phyloP scores from a whole-genome alignment of 1,140 invertebrate species.

The Panulirus ornatus region DNA sequence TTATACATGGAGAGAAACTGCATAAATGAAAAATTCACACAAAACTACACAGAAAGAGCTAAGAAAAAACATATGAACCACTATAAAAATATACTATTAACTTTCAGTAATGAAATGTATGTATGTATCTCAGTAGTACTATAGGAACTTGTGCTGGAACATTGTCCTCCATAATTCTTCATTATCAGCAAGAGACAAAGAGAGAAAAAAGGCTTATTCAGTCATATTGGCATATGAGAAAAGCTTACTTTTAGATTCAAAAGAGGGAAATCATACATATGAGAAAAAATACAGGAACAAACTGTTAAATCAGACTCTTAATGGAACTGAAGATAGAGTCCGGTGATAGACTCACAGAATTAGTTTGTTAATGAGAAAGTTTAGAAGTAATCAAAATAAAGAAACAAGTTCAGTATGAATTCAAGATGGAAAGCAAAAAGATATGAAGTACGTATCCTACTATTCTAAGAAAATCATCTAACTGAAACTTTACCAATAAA shows the following conservation, averaged over 20 bases:
- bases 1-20: too few relatives aligned
- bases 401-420: background rate
- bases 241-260: background rate
- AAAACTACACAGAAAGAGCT: too few relatives aligned
- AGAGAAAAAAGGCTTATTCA: slow-evolving; percentile 3
- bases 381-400: background rate
- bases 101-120: background rate
- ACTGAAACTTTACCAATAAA: too few relatives aligned
- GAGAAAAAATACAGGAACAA: background rate
- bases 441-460: background rate
- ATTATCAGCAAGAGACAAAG: background rate
- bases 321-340: background rate
- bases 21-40: too few relatives aligned
- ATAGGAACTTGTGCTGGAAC: background rate
- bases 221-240: background rate
- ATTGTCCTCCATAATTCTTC: background rate
- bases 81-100: too few relatives aligned
- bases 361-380: background rate
- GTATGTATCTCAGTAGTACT: background rate
- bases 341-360: background rate
- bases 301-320: background rate
- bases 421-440: background rate
- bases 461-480: too few relatives aligned
- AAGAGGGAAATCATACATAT: background rate
- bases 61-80: background rate